These are phyloP conservation scores for Mesocentrotus franciscanus DNA, from an alignment of 53 echinoderm and acorn worm genomes.

Conservation along the genomic window DNA sequence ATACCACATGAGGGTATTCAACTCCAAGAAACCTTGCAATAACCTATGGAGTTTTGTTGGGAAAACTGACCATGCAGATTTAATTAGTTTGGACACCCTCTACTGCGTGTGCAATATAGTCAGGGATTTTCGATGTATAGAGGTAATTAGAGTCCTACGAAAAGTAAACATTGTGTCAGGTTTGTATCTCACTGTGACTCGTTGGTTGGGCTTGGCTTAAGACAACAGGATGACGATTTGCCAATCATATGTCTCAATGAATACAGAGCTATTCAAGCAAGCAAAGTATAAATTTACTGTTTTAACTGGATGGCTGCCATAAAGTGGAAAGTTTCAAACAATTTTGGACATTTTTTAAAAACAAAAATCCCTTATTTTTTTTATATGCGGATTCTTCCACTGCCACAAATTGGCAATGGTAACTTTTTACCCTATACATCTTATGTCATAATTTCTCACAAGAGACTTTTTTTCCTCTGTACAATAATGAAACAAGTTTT, in stretches of 20 bases:
- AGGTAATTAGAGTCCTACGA: neutral
- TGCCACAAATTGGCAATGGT: neutral
- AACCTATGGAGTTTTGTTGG: neutral
- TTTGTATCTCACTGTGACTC: neutral
- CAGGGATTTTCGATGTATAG: neutral
- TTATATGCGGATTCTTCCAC: neutral
- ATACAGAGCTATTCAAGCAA: neutral
- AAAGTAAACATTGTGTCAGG: neutral
- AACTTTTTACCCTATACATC: too few relatives aligned
- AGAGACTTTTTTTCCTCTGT: too few relatives aligned
- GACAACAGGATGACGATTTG: constrained; percentile 34
- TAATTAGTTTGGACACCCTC: constrained; percentile 32
- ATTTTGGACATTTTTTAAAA: neutral
- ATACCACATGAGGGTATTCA: neutral
- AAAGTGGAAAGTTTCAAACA: neutral
- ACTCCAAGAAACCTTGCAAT: neutral
- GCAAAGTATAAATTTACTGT: neutral
- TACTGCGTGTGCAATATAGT: neutral
- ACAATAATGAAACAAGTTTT: too few relatives aligned
- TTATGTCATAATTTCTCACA: too few relatives aligned
- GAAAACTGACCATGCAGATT: constrained; percentile 10
- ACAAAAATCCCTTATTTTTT: too few relatives aligned
- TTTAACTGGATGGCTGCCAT: neutral
- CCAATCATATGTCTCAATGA: constrained; percentile 13
- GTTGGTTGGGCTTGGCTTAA: constrained; percentile 14